phyloP scores from a whole-genome alignment of 2,113 vertebrate genomes.

The Gavia stellata region DNA sequence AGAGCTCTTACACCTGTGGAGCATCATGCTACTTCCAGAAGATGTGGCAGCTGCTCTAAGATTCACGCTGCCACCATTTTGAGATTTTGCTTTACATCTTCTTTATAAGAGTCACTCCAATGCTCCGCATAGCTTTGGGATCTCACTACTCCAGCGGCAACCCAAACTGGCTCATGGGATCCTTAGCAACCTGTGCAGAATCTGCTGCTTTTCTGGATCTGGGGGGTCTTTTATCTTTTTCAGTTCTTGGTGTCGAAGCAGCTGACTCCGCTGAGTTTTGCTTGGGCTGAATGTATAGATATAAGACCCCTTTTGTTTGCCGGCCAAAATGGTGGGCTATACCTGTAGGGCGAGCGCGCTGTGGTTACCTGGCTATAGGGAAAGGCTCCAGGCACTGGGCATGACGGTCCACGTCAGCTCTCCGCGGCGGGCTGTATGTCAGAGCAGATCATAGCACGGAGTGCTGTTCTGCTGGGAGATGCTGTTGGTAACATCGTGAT shows the following conservation, averaged over 20 bases:
- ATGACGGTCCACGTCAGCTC: neutral
- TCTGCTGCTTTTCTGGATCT: neutral
- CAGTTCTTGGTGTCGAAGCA: accelerated
- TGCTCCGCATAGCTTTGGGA: neutral
- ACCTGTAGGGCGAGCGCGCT: accelerated
- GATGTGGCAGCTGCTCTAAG: neutral
- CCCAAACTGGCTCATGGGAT: neutral
- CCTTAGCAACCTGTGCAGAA: neutral
- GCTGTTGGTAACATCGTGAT: neutral
- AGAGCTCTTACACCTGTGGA: neutral
- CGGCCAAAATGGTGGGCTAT: accelerated
- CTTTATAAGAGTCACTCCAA: neutral
- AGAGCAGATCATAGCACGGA: neutral
- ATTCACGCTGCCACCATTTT: neutral
- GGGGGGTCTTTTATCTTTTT: accelerated
- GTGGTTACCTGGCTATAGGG: neutral
- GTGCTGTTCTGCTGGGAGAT: neutral
- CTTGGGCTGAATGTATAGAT: neutral
- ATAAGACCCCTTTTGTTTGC: neutral
- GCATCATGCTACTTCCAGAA: neutral
- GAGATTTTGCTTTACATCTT: neutral
- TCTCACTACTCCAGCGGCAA: too few relatives aligned
- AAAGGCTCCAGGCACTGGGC: neutral
- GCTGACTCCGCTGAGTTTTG: neutral
- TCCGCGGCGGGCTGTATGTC: accelerated